Percentiles rank a stretch among this genome's conserved stretches.
phyloP scores from a whole-genome alignment of 2,888 invertebrate species.

The Cephus rjabovi region DNA sequence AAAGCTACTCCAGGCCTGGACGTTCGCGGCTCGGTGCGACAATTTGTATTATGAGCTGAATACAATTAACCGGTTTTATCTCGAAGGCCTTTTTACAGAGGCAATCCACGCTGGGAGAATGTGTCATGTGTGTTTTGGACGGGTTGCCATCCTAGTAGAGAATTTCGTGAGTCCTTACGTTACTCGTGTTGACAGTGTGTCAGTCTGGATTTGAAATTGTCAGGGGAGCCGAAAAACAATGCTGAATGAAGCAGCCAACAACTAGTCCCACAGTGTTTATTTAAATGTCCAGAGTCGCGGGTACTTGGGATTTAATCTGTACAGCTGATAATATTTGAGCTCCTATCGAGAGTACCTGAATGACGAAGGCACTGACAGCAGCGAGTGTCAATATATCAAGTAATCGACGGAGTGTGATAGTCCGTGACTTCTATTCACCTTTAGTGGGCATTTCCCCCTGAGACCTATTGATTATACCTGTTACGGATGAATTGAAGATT shows the following conservation, averaged over 20 bases:
- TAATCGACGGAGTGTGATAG: neutral
- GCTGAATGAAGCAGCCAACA: neutral
- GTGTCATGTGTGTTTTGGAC: neutral
- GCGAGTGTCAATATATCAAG: neutral
- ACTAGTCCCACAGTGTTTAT: neutral
- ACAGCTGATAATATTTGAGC: neutral
- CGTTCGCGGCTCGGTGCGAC: neutral
- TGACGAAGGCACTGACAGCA: neutral
- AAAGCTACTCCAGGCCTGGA: neutral
- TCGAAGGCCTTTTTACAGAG: neutral
- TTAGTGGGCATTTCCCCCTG: neutral
- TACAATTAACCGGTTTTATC: neutral
- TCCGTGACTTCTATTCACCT: neutral
- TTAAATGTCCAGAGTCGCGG: neutral
- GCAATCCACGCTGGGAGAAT: neutral
- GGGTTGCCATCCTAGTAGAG: neutral
- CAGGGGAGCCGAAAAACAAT: neutral
- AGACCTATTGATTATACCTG: neutral
- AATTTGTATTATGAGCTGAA: neutral
- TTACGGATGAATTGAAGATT: neutral
- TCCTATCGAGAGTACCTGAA: neutral
- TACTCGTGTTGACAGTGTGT: neutral
- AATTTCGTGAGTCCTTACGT: neutral
- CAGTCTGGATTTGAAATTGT: neutral
- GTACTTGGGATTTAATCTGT: neutral